Percentiles rank a stretch among this genome's conserved stretches.
Conservation (phyloP, 2,888 invertebrate genomes). For the Piscicola geometra region DNA sequence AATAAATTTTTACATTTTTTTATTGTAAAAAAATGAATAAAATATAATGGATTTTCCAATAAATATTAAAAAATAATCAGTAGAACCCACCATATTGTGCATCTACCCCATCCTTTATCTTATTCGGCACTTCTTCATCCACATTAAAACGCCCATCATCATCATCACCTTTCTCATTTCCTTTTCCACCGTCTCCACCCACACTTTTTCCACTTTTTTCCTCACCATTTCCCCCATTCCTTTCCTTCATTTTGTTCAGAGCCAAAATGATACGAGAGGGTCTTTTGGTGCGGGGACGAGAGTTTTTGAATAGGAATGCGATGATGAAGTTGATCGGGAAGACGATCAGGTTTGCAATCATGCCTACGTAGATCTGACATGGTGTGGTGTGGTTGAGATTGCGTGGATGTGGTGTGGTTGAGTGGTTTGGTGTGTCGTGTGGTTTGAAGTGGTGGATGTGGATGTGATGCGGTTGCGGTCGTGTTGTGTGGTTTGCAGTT, state of each 20-base stretch:
- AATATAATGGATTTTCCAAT: too few species aligned
- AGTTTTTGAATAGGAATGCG: constrained; percentile 57
- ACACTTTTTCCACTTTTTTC: not conserved
- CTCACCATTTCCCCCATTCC: constrained; percentile 11
- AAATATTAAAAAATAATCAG: too few species aligned
- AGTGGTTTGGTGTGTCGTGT: not conserved
- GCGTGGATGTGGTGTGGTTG: constrained; percentile 9
- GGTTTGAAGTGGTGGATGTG: not conserved
- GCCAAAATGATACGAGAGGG: constrained; percentile 51
- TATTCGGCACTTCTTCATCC: not conserved
- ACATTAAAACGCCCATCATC: constrained; percentile 43
- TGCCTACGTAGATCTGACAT: constrained; percentile 56
- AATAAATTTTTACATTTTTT: too few species aligned
- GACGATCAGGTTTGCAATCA: constrained; percentile 56
- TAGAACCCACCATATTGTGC: too few species aligned
- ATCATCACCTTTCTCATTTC: constrained; percentile 54
- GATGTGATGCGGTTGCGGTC: too few species aligned
- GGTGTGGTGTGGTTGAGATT: not conserved
- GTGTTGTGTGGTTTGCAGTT: too few species aligned
- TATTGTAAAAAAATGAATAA: too few species aligned
- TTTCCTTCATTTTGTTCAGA: constrained; percentile 33
- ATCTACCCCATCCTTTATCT: not conserved
- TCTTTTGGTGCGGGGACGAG: constrained; percentile 51
- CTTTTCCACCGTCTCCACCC: constrained; percentile 44
- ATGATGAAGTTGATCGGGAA: constrained; percentile 57